Evolutionary conservation across 2,797 vertebrate genomes (phyloP), one percentile per base, ranked within the genome.

Genomic region (Myotis vivesi): DNA sequence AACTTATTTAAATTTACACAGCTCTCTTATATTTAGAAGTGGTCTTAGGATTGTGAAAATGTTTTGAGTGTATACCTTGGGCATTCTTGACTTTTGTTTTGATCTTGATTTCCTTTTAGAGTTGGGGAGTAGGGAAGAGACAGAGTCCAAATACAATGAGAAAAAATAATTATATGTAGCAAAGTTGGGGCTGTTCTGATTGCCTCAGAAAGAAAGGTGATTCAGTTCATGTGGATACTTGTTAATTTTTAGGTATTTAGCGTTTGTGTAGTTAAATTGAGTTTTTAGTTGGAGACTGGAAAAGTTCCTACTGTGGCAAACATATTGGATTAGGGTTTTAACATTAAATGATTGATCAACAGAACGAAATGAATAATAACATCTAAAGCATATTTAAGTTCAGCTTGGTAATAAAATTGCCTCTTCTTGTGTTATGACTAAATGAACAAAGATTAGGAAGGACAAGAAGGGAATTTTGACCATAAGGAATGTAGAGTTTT

Each of bases 1-100:
- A 36, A 57, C 13, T 66, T 96, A 72, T 1, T 90, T 79, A 82
- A 94, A 80, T 76, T 82, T 46, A 68, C 28, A 25, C 2, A 92
- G 44, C 76, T 90, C 17, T 94, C n/a, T 85, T 89, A 41, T 41
- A 85, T 83, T 93, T 95, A 82, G 73, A 92, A 95, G n/a, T 94
- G 80, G 11, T 68, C 12, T 86, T 87, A 76, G 22, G 51, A 16
- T 94, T 97, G 49, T 49, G 81, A 92, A 69, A 89, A 69, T 94
- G 36, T 62, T 91, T 89, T 95, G 66, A 89, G 46, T 88, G n/a
- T 51, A 76, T 62, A 30, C 10, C 12, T 86, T 91, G 69, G 55
- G 30, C 79, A 41, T 91, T 49, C 53, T 92, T 97, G 91, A 44
- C 66, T 85, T 95, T 88, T 89, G 57, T 82, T 89, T 94, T 20